Evolutionary conservation across 2,113 vertebrate genomes (phyloP), one percentile per base, ranked within the genome.

Genomic region (Verasper variegatus): DNA sequence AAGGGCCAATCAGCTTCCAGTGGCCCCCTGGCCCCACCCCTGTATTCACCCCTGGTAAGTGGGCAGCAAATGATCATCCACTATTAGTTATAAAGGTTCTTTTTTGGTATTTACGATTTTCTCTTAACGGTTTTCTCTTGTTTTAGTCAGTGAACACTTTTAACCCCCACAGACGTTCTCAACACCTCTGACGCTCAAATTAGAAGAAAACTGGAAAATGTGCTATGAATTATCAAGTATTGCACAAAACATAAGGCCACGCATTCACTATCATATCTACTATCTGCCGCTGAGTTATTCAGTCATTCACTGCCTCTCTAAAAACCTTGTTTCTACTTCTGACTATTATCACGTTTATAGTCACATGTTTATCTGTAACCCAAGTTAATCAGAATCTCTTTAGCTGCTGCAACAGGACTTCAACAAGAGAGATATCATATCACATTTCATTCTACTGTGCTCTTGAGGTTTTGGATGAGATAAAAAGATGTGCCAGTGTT

Each of bases 351-450:
- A 27, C 62, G 27, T 62, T 55, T 5, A 18, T 37, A 23, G 23
- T 45, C 20, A 15, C 52, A 21, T 57, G 6, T 42, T 73, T 17
- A 47, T 73, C 72, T 63, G 24, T 24, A 35, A 37, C 35, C n/a
- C 35, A 31, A 45, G 40, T 64, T 60, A 67, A 56, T 58, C 26
- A 67, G 64, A 7, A 68, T 70, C 42, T 76, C 31, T 63, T 65
- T 17, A 40, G 58, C 71, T 45, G 52, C 52, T 18, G 51, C 17
- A 51, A 51, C 55, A 51, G 15, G 20, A 57, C 40, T 75, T 71
- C 35, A 62, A 40, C 5, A 27, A 40, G 24, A 62, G 31, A 47
- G 47, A 52, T 74, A 58, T 5, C 27, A 4, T 27, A 27, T 73
- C 17, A 42, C 31, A 52, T 65, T 74, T 83, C 55, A 54, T 60